These are phyloP conservation scores for Zhengitettix transpicula DNA, from an alignment of 2,888 invertebrate species.

Conservation along the genomic window DNA sequence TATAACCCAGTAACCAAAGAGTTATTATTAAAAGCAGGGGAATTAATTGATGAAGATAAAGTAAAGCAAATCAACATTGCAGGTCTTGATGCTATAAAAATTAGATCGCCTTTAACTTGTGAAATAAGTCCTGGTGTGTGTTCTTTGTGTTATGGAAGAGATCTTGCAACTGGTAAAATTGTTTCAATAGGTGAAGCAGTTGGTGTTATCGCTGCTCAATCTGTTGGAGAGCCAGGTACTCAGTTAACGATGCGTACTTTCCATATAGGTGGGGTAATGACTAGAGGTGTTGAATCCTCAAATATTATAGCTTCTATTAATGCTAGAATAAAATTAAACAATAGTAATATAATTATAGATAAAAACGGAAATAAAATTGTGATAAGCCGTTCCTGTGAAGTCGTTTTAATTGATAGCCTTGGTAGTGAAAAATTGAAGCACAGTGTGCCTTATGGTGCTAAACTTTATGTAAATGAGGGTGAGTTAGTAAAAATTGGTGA, in stretches of 20 bases:
- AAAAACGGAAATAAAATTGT: neutral
- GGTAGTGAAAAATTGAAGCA: no score
- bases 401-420: no score
- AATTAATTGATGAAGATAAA: neutral
- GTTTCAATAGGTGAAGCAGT: constrained; percentile 4
- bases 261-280: constrained; percentile 3
- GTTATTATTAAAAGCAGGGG: neutral
- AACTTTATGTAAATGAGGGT: neutral
- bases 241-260: constrained; percentile 7
- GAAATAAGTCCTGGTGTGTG: constrained; percentile 1
- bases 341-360: neutral
- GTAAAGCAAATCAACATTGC: neutral
- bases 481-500: neutral
- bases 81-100: neutral
- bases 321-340: neutral
- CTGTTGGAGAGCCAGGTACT: constrained; percentile 8
- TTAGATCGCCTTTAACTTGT: constrained; percentile 2
- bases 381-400: neutral
- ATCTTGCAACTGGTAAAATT: neutral
- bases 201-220: constrained; percentile 8
- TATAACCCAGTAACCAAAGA: neutral
- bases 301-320: neutral
- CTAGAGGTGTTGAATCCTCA: neutral
- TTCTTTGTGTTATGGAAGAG: constrained; percentile 4
- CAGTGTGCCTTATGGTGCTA: no score